These are phyloP conservation scores for Conchocele bisecta DNA, from an alignment of 2,888 invertebrate genomes.

Conservation along the genomic window DNA sequence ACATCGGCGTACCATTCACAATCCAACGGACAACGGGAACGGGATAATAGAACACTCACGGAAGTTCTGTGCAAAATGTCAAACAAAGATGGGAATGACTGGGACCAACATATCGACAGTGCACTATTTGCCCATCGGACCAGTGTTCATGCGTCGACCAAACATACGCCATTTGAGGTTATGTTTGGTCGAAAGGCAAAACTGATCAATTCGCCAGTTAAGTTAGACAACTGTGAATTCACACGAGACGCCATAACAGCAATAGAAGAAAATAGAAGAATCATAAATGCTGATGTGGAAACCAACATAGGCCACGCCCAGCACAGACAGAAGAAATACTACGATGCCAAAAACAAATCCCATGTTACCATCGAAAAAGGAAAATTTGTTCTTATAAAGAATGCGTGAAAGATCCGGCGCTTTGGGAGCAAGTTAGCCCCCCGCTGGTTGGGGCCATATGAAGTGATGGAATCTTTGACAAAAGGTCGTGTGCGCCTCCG, in stretches of 20 bases:
- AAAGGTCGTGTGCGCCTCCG: no score
- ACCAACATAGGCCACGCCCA: conserved; percentile 12
- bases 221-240: not conserved
- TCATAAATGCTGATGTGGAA: not conserved
- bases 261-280: not conserved
- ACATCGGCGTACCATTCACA: conserved; percentile 82
- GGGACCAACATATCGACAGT: not conserved
- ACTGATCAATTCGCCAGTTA: not conserved
- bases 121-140: conserved; percentile 6
- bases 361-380: not conserved
- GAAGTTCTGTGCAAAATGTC: conserved; percentile 2
- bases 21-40: conserved; percentile 43
- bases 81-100: not conserved
- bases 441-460: no score
- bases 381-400: conserved; percentile 2
- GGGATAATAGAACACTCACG: conserved; percentile 34
- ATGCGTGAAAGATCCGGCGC: not conserved
- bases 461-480: no score
- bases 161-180: conserved; percentile 15
- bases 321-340: not conserved
- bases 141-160: conserved; percentile 22
- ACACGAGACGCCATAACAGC: not conserved
- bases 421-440: no score
- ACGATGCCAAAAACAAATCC: conserved; percentile 3
- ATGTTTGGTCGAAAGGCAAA: not conserved